A percentile compares a stretch with the other conserved stretches of the same genome.
phyloP scores from a whole-genome alignment of 2,113 vertebrate genomes.

The Collichthys lucidus region DNA sequence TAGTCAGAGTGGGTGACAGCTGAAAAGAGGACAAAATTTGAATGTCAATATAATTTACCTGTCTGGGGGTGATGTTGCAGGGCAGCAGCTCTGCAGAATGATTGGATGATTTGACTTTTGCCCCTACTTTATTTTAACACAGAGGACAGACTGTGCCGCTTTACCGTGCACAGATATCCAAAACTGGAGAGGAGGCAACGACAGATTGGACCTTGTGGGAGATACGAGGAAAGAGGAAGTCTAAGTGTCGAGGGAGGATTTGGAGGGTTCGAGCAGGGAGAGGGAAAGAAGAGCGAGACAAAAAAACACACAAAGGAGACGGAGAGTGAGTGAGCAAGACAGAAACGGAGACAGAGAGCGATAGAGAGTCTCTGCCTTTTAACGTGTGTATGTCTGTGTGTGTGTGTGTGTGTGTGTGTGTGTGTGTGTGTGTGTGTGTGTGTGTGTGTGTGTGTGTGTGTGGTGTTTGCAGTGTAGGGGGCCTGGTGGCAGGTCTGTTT shows the following conservation, averaged over 20 bases:
- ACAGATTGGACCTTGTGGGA: slow-evolving; percentile 3
- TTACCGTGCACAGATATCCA: background rate
- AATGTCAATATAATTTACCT: slow-evolving; percentile 6
- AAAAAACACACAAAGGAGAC: slow-evolving; percentile 13
- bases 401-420: background rate
- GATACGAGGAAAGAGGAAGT: background rate
- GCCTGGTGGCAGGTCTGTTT: slow-evolving; percentile 33
- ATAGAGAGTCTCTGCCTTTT: slow-evolving; percentile 30
- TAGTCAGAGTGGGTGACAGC: background rate
- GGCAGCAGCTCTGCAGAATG: background rate
- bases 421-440: slow-evolving; percentile 13
- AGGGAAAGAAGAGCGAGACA: slow-evolving; percentile 4
- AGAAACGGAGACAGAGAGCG: slow-evolving; percentile 9
- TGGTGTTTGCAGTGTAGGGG: too few species aligned
- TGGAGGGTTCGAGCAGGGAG: background rate
- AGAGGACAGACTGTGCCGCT: background rate
- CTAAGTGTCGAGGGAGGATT: background rate
- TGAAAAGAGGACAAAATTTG: slow-evolving; percentile 16
- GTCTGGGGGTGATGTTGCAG: background rate
- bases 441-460: slow-evolving; percentile 22
- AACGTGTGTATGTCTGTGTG: too few species aligned
- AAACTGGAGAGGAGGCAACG: background rate
- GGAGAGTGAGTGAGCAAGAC: slow-evolving; percentile 13
- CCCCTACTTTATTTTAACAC: slow-evolving; percentile 3
- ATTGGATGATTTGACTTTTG: slow-evolving; percentile 6